Evolutionary conservation across 2,113 vertebrate species (phyloP), one percentile per base, ranked within the genome.

Genomic region (Gavialis gangeticus): DNA sequence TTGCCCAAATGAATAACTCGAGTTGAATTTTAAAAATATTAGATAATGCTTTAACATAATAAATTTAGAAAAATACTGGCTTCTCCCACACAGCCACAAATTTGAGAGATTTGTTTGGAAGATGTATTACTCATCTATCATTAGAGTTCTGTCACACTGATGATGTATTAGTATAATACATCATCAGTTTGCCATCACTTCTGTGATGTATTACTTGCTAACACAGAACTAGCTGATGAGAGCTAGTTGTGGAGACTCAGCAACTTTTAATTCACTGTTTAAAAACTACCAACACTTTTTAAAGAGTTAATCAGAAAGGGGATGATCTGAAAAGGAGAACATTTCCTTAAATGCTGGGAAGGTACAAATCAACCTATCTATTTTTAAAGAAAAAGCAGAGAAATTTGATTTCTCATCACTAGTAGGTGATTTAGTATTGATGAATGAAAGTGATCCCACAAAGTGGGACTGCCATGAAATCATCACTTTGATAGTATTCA

Each of bases 111-210:
- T 97, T 97, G 92, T 96, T 93, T 97, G 79, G 28, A 96, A 97
- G 97, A 97, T 89, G 18, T 97, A 97, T 97, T 96, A 91, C 75
- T 97, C 94, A 97, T 97, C 91, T 86, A 95, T 98, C 98, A 98
- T 83, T 93, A 97, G 73, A 94, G 63, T 82, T 8, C 94, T 75
- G 75, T 96, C 94, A 96, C 66, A 79, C 22, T 34, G 46, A 82
- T 98, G 96, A 98, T 98, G 75, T 95, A 98, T 98, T 95, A 95
- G 92, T 92, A 90, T 93, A 97, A 97, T 98, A 97, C 93, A 97
- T 98, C 97, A 98, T 96, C 92, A 97, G 96, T 96, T 94, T 84
- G 87, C 87, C 92, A 91, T 95, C 69, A 84, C 89, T 94, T 21
- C 28, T 62, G 17, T 97, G 96, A 98, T 98, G 27, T 87, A 97